Percentiles rank a stretch among this genome's conserved stretches.
Evolutionary conservation across 2,888 invertebrate species (phyloP).

Genomic region (Chalcosyrphus nemorum): DNA sequence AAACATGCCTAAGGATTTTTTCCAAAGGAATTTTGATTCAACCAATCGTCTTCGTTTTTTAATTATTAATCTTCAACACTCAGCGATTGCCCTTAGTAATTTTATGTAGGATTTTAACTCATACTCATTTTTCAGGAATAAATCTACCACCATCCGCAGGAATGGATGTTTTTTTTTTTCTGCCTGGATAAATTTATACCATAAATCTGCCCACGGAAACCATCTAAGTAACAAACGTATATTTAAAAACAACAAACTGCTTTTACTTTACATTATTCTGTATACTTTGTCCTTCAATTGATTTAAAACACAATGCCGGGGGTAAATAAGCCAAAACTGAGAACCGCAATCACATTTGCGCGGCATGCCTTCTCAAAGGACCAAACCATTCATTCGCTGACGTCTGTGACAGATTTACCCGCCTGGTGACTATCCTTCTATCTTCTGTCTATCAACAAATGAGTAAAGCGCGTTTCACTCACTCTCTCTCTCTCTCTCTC

Average conservation of each 20-base stretch:
- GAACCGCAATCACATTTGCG: not conserved
- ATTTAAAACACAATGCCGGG: not conserved
- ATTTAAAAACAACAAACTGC: not conserved
- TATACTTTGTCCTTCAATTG: not conserved
- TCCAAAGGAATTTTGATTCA: too few relatives aligned
- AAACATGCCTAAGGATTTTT: too few relatives aligned
- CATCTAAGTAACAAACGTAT: not conserved
- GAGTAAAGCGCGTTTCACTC: not conserved
- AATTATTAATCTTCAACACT: too few relatives aligned
- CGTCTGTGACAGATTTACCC: not conserved
- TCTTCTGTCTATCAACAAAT: not conserved
- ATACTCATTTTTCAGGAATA: too few relatives aligned
- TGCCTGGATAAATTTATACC: not conserved
- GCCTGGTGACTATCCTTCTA: not conserved
- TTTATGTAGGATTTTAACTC: not conserved
- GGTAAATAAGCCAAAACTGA: not conserved
- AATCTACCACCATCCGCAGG: too few relatives aligned
- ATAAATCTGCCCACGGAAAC: not conserved
- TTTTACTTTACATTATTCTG: not conserved
- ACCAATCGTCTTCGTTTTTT: too few relatives aligned
- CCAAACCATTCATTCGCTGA: not conserved
- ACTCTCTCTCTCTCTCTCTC: not conserved
- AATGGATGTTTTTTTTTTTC: too few relatives aligned
- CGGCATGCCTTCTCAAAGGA: not conserved
- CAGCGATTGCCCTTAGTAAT: too few relatives aligned